Base-by-base conservation (phyloP, 2,888 invertebrate genomes). In the Girardia tigrina region DNA sequence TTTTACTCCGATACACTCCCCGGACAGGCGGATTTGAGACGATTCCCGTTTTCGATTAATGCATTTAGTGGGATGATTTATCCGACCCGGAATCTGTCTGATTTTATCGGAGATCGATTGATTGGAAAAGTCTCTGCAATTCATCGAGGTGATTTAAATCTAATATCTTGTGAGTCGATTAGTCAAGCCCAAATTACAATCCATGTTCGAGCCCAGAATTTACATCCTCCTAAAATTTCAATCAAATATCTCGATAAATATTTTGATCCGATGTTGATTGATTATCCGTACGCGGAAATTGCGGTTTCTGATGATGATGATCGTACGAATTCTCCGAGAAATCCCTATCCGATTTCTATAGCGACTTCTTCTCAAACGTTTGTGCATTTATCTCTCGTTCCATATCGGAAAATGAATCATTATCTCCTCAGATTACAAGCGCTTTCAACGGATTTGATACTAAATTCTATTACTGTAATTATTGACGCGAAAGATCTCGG, bases 241-340 rank as follows among this genome's bases (percentile, higher is more conserved):
- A 29, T 75, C 26, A 70, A 56, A 6, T 8, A 28, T 23, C 26
- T 75, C 20, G n/a, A 23, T n/a, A 20, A 26, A 16, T 27, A 70
- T 27, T 20, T 28, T 16, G 28, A 69, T 72, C 75, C 75, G 26
- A 70, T 26, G 6, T 29, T 29, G 23, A 26, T 29, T 26, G 75
- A 29, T 26, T 70, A 69, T 27, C 23, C 70, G 1, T 75, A 29
- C 28, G 75, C 75, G 4, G 70, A 71, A 29, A 27, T 75, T 26
- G 29, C 26, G 28, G 71, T 75, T 1, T 71, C 28, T 4, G 75
- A 75, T 71, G 28, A 28, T 12, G 75, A 75, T 29, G 75, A 75
- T 27, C 4, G 71, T 8, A 2, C 8, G 23, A 4, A 8, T 4
- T n/a, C 8, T 2, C n/a, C n/a, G 6, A 56, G 56, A 56, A 56